phyloP scores from a whole-genome alignment of 2,797 vertebrate species.

The Ctenopoma kingsleyae region DNA sequence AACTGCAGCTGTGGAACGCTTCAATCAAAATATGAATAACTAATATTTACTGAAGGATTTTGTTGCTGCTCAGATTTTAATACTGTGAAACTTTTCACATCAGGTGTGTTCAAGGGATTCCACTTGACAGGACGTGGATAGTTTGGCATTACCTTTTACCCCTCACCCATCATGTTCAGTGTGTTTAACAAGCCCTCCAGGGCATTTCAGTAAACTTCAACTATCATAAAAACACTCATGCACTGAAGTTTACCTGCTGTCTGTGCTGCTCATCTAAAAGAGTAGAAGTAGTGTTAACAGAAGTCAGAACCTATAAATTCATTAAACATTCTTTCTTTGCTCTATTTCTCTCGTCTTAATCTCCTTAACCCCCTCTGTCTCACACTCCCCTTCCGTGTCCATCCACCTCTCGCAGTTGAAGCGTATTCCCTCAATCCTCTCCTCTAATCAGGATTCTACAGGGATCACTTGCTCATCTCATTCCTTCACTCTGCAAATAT shows the following conservation, averaged over 20 bases:
- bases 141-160: constrained; percentile 8
- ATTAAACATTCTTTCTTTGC: constrained; percentile 68
- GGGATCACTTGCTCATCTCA: constrained; percentile 63
- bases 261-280: constrained; percentile 30
- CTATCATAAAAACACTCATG: background rate
- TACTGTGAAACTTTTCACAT: constrained; percentile 9
- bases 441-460: constrained; percentile 75
- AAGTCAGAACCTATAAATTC: constrained; percentile 62
- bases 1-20: background rate
- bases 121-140: background rate
- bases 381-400: constrained; percentile 20
- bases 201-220: constrained; percentile 18
- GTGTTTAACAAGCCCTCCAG: constrained; percentile 36
- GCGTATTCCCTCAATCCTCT: constrained; percentile 55
- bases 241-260: constrained; percentile 28
- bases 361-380: constrained; percentile 58
- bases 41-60: background rate
- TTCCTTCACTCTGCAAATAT: constrained; percentile 74
- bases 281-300: constrained; percentile 34
- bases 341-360: constrained; percentile 60
- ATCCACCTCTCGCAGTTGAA: constrained; percentile 52
- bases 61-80: constrained; percentile 12
- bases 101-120: background rate
- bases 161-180: constrained; percentile 11
- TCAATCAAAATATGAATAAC: background rate